Percentiles rank a stretch among this genome's conserved stretches.
These are phyloP conservation scores for Sebastes taczanowskii DNA, from an alignment of 2,797 vertebrate genomes.

Conservation along the genomic window DNA sequence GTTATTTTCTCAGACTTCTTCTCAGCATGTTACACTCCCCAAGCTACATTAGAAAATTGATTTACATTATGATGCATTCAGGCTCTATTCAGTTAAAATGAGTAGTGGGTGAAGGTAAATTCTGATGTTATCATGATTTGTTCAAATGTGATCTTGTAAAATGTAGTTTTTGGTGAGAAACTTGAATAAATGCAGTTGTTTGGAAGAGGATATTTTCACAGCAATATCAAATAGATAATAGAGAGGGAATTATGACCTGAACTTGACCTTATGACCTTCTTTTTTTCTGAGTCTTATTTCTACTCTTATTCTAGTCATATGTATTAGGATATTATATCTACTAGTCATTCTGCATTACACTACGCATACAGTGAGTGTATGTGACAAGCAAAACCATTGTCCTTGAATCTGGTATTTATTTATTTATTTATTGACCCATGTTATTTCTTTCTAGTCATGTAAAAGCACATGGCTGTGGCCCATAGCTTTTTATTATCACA, in stretches of 20 bases:
- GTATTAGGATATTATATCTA: too few species aligned
- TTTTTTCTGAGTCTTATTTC: not conserved
- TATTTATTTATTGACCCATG: not conserved
- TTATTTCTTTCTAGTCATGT: not conserved
- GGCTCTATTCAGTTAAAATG: too few species aligned
- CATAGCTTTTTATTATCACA: conserved; percentile 2
- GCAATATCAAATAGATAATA: too few species aligned
- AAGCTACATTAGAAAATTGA: not conserved
- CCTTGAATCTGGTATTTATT: not conserved
- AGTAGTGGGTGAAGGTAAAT: too few species aligned
- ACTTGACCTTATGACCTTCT: not conserved
- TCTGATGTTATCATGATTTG: too few species aligned
- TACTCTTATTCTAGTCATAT: not conserved
- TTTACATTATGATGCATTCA: too few species aligned
- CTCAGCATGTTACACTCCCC: not conserved
- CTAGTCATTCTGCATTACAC: not conserved
- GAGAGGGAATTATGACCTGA: too few species aligned
- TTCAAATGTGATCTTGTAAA: too few species aligned
- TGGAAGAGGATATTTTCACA: too few species aligned
- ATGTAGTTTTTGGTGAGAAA: too few species aligned
- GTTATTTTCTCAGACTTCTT: not conserved
- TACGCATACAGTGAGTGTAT: not conserved
- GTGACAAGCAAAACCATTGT: not conserved
- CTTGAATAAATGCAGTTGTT: too few species aligned
- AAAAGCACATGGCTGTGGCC: not conserved